Conservation (phyloP, 1,140 invertebrate genomes). For the Octopus sinensis region DNA sequence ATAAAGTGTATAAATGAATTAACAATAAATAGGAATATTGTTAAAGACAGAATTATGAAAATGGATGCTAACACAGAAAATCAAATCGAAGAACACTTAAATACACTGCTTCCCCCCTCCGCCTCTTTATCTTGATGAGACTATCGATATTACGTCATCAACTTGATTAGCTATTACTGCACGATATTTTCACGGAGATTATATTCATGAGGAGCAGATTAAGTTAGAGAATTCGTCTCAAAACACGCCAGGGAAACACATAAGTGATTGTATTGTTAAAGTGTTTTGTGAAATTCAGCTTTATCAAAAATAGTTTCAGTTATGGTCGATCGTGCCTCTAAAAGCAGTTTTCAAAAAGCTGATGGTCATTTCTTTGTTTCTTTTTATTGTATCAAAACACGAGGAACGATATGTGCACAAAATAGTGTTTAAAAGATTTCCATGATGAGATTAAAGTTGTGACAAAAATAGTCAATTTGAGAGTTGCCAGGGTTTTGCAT, state of each 20-base stretch:
- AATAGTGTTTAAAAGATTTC: not conserved
- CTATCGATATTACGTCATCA: not conserved
- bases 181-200: not conserved
- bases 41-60: constrained; percentile 1
- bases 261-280: not conserved
- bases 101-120: not conserved
- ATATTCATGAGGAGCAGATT: not conserved
- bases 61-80: not conserved
- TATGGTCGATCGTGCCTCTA: not conserved
- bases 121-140: not conserved
- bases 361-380: not conserved
- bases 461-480: not conserved
- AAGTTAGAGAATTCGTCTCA: not conserved
- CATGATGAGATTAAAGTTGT: not conserved
- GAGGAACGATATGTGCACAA: not conserved
- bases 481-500: not conserved
- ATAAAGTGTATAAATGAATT: not conserved
- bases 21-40: not conserved
- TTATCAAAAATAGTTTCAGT: not conserved
- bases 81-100: not conserved
- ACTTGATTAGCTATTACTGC: not conserved
- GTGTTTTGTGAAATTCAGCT: not conserved
- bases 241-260: not conserved
- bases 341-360: not conserved
- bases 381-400: not conserved